Base-by-base conservation (phyloP, 2,797 vertebrate genomes). In the Phrynocephalus forsythii region DNA sequence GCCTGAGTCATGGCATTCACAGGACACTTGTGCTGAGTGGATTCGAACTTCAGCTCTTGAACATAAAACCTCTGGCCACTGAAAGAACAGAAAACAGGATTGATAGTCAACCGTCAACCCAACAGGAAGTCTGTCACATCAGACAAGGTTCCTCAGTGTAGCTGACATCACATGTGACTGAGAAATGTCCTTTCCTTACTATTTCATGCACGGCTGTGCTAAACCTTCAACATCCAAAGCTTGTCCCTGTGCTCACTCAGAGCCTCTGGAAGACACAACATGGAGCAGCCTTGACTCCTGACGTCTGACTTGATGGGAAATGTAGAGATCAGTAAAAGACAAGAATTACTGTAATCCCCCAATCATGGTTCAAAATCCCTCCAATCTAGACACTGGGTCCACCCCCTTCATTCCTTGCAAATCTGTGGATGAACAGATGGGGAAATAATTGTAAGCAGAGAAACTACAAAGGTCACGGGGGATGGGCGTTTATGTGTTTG, bases 311-410 rank as follows among this genome's bases (percentile, higher is more conserved):
- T 3, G 85, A 86, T 91, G 30, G 26, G 1, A 77, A 90, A 89
- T 90, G 90, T 50, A 2, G 3, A 80, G 95, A 93, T 91, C 88
- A 92, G 89, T 72, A 75, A 76, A 71, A 76, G 89, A 92, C 93
- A 93, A 93, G 93, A 22, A 69, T 92, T 89, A 60, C 0, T 82
- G 38, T 92, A 93, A 95, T 92, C 95, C 90, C 86, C 78, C 26
- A 1, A 38, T 85, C 91, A 91, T 93, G 89, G 93, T 90, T 84
- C 11, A 91, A 93, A 79, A 52, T 89, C 93, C 87, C 69, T 81
- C 48, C 63, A 81, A 90, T 80, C 87, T 86, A 87, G 90, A 86
- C 86, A 1, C 73, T 88, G 33, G 67, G 52, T 52, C 52, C 52
- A 11, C 52, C 52, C 52, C 0, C 0, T 13, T 68, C 44, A 28